Base-by-base conservation (phyloP, 2,113 vertebrate species). In the Merops nubicus region DNA sequence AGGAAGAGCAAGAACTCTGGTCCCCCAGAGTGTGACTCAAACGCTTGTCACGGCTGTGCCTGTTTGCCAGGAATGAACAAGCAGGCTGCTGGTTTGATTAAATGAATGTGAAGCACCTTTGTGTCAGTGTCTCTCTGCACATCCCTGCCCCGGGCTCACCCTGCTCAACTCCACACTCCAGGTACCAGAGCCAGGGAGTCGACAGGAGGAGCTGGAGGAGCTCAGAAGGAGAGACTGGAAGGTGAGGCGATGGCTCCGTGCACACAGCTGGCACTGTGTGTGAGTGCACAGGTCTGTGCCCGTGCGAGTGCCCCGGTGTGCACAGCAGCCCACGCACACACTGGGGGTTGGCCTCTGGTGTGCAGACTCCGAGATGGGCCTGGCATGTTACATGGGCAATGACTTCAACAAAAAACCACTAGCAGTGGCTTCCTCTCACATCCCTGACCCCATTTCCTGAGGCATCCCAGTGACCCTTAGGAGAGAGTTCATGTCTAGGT, bases 81-180 rank as follows among this genome's bases (percentile, higher is more conserved):
- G 31, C 81, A 88, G 15, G 26, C 51, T 56, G 64, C 56, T 95
- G 57, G 56, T 89, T 97, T 2, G 0, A 97, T 95, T 93, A 95
- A 97, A 97, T 67, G 9, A 95, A 48, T 40, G 91, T 57, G 65
- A 97, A 96, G 62, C 68, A 60, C 36, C 75, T 89, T 60, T 85
- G 85, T 88, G 67, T 95, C 79, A 36, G 47, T 38, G 68, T 94
- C 31, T 94, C 42, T 78, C 43, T 92, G 51, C 29, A 29, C 45
- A 56, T 28, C 64, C 45, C 29, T 51, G 23, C 5, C 45, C 50
- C 7, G 34, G 40, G 29, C 20, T 91, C 25, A n/a, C 22, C 16
- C 33, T 36, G 25, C 43, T 81, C 0, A 0, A 18, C 88, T 76
- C 90, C 48, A 43, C 7, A 14, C 36, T 80, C 17, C 67, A 70